Evolutionary conservation across 2,888 invertebrate genomes (phyloP), one percentile per base, ranked within the genome.

Genomic region (Stenchaetothrips biformis): DNA sequence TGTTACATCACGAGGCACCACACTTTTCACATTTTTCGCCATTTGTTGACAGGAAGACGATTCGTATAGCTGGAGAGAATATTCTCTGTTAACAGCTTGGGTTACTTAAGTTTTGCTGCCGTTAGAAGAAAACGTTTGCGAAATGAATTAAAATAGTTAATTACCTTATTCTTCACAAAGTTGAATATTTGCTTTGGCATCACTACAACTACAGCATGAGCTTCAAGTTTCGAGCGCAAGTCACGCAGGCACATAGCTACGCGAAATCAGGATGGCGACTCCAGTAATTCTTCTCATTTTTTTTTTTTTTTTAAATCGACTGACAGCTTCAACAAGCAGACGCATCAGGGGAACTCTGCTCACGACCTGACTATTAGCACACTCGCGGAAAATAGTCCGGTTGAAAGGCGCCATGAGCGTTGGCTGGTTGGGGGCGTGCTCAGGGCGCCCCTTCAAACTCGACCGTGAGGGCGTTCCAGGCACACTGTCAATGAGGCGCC

Each of bases 121-220:
- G 59, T 59, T 59, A 59, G 13, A 59, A 59, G 18, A 59, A 59
- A 59, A 53, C 0, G 0, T 13, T 59, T 13, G 18, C 16, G 59
- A 59, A 18, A 18, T 16, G 59, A 59, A 59, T 6, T 6, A 59
- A 59, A 37, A 37, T 37, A 37, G 37, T 37, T 2, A 37, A 59
- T 59, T 59, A 59, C 59, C 7, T 37, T 37, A 13, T 53, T 53
- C 18, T 53, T 53, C 53, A 18, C 53, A 53, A 53, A 53, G 53
- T 53, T 25, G 25, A 74, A 74, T 25, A 74, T 25, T 74, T 74
- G 67, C 67, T 74, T 74, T 74, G 67, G 67, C 67, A 74, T 74
- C 67, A 25, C 67, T 74, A 21, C n/a, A 7, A 74, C 67, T 37
- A 37, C 37, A 37, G 37, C 37, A 37, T 37, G 37, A 37, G 37